phyloP scores from a whole-genome alignment of 1,140 invertebrate genomes.

The Drosophila littoralis region DNA sequence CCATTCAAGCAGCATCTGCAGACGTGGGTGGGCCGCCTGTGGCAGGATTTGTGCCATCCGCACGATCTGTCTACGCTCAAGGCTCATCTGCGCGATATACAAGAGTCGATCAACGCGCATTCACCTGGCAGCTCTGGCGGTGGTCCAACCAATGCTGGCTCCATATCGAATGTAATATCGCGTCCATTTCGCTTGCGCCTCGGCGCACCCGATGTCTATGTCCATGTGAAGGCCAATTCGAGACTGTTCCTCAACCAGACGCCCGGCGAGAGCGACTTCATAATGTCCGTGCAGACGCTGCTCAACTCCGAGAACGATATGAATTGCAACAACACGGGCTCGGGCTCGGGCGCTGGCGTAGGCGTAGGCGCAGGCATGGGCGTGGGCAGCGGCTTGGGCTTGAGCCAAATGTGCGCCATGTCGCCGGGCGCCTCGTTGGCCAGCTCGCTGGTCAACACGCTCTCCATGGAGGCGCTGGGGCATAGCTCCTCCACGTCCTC shows the following conservation, averaged over 20 bases:
- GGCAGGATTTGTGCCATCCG: conserved; percentile 91
- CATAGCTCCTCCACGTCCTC: conserved; percentile 58
- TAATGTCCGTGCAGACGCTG: conserved; percentile 96
- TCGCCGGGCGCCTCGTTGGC: conserved; percentile 74
- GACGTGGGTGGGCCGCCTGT: conserved; percentile 86
- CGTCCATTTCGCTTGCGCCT: conserved; percentile 92
- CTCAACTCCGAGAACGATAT: conserved; percentile 86
- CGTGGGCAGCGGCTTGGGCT: conserved; percentile 16
- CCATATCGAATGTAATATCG: conserved; percentile 84
- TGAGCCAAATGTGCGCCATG: conserved; percentile 66
- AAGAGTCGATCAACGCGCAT: conserved; percentile 86
- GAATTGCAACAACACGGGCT: conserved; percentile 84
- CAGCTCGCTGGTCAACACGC: conserved; percentile 66
- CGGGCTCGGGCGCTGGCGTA: neutral
- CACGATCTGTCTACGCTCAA: conserved; percentile 90
- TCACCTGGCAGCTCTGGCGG: conserved; percentile 61
- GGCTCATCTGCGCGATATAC: conserved; percentile 90
- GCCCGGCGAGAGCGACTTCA: conserved; percentile 91
- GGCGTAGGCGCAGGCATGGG: neutral
- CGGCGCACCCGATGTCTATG: conserved; percentile 89
- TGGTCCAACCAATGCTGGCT: conserved; percentile 10
- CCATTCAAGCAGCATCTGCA: conserved; percentile 88
- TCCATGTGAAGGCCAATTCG: conserved; percentile 95
- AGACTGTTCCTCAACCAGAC: conserved; percentile 91
- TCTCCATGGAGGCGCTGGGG: conserved; percentile 74